Percentiles rank a stretch among this genome's conserved stretches.
phyloP scores from a whole-genome alignment of 2,888 invertebrate species.

The Rhopalosiphum nymphaeae region DNA sequence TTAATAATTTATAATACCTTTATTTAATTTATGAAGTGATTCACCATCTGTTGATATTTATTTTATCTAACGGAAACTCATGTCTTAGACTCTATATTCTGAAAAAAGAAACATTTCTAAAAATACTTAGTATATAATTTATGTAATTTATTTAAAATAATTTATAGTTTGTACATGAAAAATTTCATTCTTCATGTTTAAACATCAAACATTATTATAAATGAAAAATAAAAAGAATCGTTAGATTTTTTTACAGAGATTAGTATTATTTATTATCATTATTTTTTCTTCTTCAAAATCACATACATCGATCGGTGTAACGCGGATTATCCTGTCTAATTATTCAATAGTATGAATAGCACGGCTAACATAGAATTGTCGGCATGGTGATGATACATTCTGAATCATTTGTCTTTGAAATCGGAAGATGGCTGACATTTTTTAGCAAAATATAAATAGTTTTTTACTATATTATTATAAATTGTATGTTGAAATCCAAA shows the following conservation, averaged over 20 bases:
- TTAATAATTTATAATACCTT: neutral
- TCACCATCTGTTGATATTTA: neutral
- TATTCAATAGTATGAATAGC: neutral
- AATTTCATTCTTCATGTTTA: neutral
- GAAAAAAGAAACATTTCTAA: neutral
- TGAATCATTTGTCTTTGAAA: neutral
- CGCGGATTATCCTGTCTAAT: neutral
- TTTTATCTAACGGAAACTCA: neutral
- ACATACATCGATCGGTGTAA: neutral
- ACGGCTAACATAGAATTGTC: neutral
- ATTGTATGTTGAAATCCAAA: neutral
- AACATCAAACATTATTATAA: neutral
- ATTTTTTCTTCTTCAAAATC: neutral
- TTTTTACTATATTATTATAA: neutral
- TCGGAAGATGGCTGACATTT: neutral
- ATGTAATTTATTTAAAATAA: neutral
- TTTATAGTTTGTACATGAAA: neutral
- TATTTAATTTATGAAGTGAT: too few species aligned
- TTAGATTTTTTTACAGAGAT: neutral
- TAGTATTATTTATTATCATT: neutral
- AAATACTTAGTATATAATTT: neutral
- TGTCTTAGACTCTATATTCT: neutral
- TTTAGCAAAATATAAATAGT: neutral
- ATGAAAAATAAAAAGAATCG: neutral
- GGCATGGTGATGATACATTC: neutral